Percentiles rank a stretch among this genome's conserved stretches.
Evolutionary conservation across 1,140 invertebrate species (phyloP).

Genomic region (Eupeodes corollae): DNA sequence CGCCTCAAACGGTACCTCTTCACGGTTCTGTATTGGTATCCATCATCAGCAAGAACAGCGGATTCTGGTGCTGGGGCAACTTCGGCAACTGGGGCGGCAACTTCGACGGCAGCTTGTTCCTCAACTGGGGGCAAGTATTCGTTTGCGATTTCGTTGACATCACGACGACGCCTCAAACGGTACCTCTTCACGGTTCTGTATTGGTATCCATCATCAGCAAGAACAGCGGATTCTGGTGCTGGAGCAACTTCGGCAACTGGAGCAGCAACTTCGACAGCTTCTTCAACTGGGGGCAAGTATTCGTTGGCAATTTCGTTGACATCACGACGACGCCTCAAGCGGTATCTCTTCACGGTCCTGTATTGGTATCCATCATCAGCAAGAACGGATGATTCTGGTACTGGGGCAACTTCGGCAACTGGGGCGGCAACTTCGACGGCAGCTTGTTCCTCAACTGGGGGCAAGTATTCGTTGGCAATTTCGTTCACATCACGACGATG

Average conservation of each 20-base stretch:
- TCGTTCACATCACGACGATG: conserved; percentile 24
- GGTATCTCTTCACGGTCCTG: conserved; percentile 18
- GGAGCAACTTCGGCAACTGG: conserved; percentile 3
- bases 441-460: conserved; percentile 12
- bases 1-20: conserved; percentile 13
- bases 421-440: no score
- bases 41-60: conserved; percentile 10
- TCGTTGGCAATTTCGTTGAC: conserved; percentile 19
- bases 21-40: conserved; percentile 17
- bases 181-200: conserved; percentile 23
- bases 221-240: conserved; percentile 10
- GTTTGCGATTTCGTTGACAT: conserved; percentile 17
- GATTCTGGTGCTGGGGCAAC: conserved; percentile 6
- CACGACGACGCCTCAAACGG: conserved; percentile 20
- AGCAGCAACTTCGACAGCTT: no score
- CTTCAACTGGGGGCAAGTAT: conserved; percentile 17
- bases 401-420: neutral
- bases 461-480: conserved; percentile 19
- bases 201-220: conserved; percentile 17
- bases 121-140: no score
- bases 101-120: conserved; percentile 8
- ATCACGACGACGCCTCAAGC: conserved; percentile 20
- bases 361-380: conserved; percentile 19
- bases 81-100: conserved; percentile 1
- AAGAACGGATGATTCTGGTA: conserved; percentile 3